Percentiles rank a stretch among this genome's conserved stretches.
These are phyloP conservation scores for Macrotus californicus DNA, from an alignment of 2,113 vertebrate genomes.

Conservation along the genomic window DNA sequence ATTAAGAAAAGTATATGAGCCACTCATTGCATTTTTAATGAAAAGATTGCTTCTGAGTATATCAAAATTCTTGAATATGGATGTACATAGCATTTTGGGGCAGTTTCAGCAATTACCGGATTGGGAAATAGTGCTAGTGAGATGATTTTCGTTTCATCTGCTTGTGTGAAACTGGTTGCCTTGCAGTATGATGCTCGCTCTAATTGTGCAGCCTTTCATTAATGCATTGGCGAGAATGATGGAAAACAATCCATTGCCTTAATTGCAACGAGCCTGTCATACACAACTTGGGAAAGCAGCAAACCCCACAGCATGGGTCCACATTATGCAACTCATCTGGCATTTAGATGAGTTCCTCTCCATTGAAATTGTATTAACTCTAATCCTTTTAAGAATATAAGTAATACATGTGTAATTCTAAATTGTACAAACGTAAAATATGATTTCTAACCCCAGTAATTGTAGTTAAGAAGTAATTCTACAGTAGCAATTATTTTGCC, in stretches of 20 bases:
- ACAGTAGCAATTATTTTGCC: neutral
- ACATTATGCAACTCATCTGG: neutral
- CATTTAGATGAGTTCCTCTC: conserved; percentile 22
- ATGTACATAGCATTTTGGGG: neutral
- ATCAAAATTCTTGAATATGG: neutral
- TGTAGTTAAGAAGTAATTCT: conserved; percentile 21
- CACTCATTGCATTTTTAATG: neutral
- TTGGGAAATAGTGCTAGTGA: conserved; percentile 18
- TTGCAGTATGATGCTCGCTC: conserved; percentile 38
- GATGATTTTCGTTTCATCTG: conserved; percentile 33
- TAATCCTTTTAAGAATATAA: conserved; percentile 34
- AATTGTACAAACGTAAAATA: conserved; percentile 3
- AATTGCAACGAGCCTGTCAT: conserved; percentile 32
- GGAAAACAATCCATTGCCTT: conserved; percentile 34
- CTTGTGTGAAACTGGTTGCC: conserved; percentile 1
- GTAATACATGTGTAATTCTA: conserved; percentile 7
- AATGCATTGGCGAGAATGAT: neutral
- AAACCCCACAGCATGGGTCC: neutral
- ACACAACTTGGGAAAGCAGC: neutral
- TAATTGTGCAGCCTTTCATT: conserved; percentile 53
- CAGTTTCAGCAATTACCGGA: conserved; percentile 5
- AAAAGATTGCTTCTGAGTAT: neutral
- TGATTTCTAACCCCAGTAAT: conserved; percentile 18
- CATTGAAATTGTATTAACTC: conserved; percentile 50
- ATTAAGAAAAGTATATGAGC: neutral